Evolutionary conservation across 1,140 invertebrate genomes (phyloP).

Genomic region (Drosophila tani): DNA sequence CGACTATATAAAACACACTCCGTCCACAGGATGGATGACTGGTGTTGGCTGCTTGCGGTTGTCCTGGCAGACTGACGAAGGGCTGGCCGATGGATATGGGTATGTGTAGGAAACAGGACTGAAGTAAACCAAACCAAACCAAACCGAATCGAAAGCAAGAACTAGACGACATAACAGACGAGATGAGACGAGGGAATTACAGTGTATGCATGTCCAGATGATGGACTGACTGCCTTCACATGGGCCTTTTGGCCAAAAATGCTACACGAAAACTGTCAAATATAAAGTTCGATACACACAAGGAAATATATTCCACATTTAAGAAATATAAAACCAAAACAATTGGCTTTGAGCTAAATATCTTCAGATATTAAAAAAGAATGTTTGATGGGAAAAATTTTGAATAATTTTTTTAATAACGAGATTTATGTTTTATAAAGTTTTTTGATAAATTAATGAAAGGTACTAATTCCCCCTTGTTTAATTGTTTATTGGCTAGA

Average conservation of each 20-base stretch:
- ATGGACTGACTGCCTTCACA: conserved; percentile 49
- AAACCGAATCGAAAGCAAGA: conserved; percentile 13
- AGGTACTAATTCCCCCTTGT: no score
- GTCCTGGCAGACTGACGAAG: conserved; percentile 14
- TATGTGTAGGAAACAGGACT: neutral
- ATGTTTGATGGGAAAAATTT: no score
- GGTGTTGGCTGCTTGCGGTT: conserved; percentile 41
- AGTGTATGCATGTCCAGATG: conserved; percentile 47
- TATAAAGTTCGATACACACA: conserved; percentile 7
- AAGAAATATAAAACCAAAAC: neutral
- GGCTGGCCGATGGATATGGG: neutral
- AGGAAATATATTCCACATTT: neutral
- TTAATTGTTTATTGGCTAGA: no score
- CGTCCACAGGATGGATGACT: conserved; percentile 47
- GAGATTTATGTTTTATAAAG: no score
- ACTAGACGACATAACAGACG: conserved; percentile 24
- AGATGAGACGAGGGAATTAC: conserved; percentile 39
- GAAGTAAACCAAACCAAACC: conserved; percentile 6
- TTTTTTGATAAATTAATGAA: no score
- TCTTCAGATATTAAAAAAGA: no score
- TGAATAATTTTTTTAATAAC: no score
- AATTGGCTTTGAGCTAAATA: no score
- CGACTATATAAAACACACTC: conserved; percentile 4
- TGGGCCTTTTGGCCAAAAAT: conserved; percentile 54
- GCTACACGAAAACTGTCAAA: conserved; percentile 21